Base-by-base conservation (phyloP, 2,113 vertebrate genomes). In the Alexandromys fortis region DNA sequence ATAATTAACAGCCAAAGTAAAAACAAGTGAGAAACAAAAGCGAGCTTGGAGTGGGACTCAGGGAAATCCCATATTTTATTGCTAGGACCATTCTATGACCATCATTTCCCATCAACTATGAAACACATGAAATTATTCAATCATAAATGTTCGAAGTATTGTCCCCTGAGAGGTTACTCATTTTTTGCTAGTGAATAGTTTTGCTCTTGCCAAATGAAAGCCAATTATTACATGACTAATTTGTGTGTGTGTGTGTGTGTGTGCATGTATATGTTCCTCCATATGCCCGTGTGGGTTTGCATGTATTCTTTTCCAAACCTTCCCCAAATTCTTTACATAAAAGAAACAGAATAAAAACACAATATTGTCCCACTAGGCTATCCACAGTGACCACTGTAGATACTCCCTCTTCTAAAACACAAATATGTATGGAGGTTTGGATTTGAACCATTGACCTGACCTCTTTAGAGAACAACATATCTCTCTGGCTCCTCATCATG, bases 381-480 rank as follows among this genome's bases (percentile, higher is more conserved):
- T 7, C 12, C 2, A 77, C 9, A 52, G 58, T 13, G 28, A 67
- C 92, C 42, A n/a, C n/a, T 55, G n/a, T 17, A 79, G 45, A 93
- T 79, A 52, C 4, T 83, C 21, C 30, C 63, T 96, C 28, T 90
- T 93, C 68, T 87, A 55, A 89, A 52, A 93, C 95, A 89, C 7
- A 3, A 58, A 24, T 68, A 76, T 0, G 1, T 17, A 35, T 3
- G 6, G 79, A 95, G 86, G 67, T 47, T 88, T 82, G 90, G 45
- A 90, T 86, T 91, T 96, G 94, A 94, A 96, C 81, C 58, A 24
- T 38, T 67, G 47, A 91, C 92, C 95, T 97, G 96, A 97, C 95
- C 82, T 79, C 88, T 95, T 82, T 92, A 65, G 22, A 81, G 86
- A 96, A 73, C 75, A 93, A 65, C 82, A 96, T 72, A 67, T 96